Base-by-base conservation (phyloP, 2,888 invertebrate species). In the Ganaspis brasiliensis region DNA sequence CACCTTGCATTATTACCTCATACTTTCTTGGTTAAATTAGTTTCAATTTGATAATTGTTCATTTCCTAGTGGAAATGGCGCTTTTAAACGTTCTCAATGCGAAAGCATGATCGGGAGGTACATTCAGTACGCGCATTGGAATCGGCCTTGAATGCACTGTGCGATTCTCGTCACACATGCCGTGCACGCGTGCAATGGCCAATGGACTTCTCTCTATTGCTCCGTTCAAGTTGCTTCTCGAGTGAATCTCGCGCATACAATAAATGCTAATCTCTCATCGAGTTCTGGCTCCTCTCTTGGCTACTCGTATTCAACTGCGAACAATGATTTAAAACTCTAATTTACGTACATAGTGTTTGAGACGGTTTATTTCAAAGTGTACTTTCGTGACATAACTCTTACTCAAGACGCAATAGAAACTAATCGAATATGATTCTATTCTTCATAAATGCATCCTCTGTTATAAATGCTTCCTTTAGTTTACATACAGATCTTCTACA, bases 161-260 rank as follows among this genome's bases (percentile, higher is more conserved):
- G 55, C 21, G 72, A 72, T 24, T 61, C 73, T 74, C 74, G 37
- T 56, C 55, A 67, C 67, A 55, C 73, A 61, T 57, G 71, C 73
- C 14, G 31, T 57, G 72, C 49, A 31, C 70, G 56, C 57, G 57
- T 61, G 70, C 55, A 24, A 52, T 59, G 55, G 59, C 70, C 74
- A 72, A 72, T 74, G 74, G 74, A 75, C 59, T 83, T 79, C 77
- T 80, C 79, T 76, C 74, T 76, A 63, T 61, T 67, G 67, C 56
- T 72, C 55, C 56, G 37, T 75, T 71, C 45, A 37, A 71, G 40
- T 63, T 61, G 45, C 73, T 72, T 67, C 21, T 61, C 63, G 56
- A 74, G 71, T 72, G 77, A 76, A 57, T 80, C 77, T 73, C 79
- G 77, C 73, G 75, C 81, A 78, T 76, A 78, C 56, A 78, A 72